Evolutionary conservation across 2,113 vertebrate species (phyloP).

Genomic region (Marmota monax): DNA sequence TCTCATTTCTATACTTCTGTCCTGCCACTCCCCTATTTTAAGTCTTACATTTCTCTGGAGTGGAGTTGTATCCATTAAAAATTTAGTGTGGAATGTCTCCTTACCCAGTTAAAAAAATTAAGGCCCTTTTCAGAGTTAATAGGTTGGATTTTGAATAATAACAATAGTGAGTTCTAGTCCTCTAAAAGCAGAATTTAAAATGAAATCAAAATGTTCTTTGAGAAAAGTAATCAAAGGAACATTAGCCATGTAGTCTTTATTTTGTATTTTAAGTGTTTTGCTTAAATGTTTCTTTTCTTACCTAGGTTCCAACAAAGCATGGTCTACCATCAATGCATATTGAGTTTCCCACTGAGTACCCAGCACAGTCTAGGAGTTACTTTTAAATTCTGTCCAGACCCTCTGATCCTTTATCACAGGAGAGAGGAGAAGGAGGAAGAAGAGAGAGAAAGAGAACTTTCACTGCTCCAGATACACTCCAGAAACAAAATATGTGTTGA

Average conservation of each 20-base stretch:
- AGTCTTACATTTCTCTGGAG: neutral
- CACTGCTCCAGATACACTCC: neutral
- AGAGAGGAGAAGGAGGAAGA: neutral
- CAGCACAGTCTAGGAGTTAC: neutral
- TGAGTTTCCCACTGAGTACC: slow-evolving; percentile 38
- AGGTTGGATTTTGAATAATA: neutral
- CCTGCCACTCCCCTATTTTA: neutral
- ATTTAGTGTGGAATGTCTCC: slow-evolving; percentile 29
- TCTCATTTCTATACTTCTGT: neutral
- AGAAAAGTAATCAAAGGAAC: slow-evolving; percentile 27
- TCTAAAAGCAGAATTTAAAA: slow-evolving; percentile 27
- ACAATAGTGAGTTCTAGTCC: neutral
- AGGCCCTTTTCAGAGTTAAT: neutral
- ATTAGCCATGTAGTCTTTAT: slow-evolving; percentile 4
- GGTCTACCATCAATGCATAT: neutral
- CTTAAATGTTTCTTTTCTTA: slow-evolving; percentile 43
- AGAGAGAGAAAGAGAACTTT: neutral
- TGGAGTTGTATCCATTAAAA: neutral
- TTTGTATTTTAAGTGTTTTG: slow-evolving; percentile 56
- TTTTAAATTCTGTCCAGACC: slow-evolving; percentile 27
- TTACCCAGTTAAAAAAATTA: neutral
- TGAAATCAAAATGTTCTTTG: slow-evolving; percentile 28
- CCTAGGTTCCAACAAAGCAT: neutral
- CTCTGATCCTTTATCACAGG: slow-evolving; percentile 36
- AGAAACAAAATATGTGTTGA: neutral